Percentiles rank a stretch among this genome's conserved stretches.
Evolutionary conservation across 2,888 invertebrate species (phyloP).

Genomic region (Drosophila anomalata): DNA sequence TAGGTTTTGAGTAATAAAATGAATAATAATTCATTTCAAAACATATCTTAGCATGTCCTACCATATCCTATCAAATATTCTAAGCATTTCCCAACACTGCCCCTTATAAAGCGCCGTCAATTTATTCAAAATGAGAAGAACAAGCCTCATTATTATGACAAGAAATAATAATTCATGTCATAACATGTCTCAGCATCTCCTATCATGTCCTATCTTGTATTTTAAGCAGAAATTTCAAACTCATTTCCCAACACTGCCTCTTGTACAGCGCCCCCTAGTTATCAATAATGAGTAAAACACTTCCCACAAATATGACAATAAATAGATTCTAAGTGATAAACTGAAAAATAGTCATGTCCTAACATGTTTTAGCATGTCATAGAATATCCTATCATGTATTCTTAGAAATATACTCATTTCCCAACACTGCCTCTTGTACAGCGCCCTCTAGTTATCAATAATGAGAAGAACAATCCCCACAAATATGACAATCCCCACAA

Average conservation of each 20-base stretch:
- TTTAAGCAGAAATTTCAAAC: too few species aligned
- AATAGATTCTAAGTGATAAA: too few species aligned
- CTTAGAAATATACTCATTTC: background rate
- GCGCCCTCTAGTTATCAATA: conserved; percentile 13
- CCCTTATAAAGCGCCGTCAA: background rate
- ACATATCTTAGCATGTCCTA: background rate
- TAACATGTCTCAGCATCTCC: too few species aligned
- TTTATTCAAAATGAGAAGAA: conserved; percentile 1
- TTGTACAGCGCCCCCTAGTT: too few species aligned
- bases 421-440: background rate
- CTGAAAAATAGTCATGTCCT: too few species aligned
- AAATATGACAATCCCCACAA: conserved; percentile 28
- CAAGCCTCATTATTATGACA: background rate
- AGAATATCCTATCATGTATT: background rate
- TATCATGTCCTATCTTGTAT: too few species aligned
- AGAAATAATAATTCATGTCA: background rate
- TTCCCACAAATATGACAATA: background rate
- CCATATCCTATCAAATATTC: background rate
- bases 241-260: too few species aligned
- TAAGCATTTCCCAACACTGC: background rate
- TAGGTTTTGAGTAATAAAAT: too few species aligned
- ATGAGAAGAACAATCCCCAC: background rate
- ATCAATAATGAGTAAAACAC: too few species aligned
- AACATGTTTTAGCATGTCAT: background rate
- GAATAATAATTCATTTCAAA: too few species aligned